Conservation (phyloP, 2,797 vertebrate genomes). For the Microhierax caerulescens region DNA sequence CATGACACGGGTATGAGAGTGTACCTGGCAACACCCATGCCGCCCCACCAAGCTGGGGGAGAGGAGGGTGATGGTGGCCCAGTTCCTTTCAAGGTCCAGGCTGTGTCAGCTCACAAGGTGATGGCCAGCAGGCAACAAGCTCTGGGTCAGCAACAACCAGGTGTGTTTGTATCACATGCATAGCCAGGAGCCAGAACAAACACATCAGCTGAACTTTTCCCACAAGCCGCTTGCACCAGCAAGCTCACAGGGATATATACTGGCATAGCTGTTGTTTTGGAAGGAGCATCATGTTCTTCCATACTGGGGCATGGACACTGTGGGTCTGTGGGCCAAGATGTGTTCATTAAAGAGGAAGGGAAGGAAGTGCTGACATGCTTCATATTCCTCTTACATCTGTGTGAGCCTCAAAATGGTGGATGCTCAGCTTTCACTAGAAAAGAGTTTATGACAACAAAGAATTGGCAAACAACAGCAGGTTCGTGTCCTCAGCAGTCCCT, state of each 20-base stretch:
- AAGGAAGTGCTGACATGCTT: not conserved
- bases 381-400: not conserved
- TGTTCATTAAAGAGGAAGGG: not conserved
- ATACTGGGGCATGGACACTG: accelerated
- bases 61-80: not conserved
- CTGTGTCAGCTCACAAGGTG: not conserved
- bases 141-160: not conserved
- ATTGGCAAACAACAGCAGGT: not conserved
- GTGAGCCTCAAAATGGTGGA: not conserved
- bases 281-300: not conserved
- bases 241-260: not conserved
- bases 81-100: not conserved
- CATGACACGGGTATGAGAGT: not conserved
- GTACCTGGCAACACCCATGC: not conserved
- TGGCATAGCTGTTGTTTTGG: not conserved
- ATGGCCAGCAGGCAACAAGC: not conserved
- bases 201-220: not conserved
- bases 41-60: not conserved
- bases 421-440: not conserved
- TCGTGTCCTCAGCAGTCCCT: not conserved
- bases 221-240: not conserved
- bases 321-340: not conserved
- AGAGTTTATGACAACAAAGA: not conserved
- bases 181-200: not conserved
- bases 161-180: not conserved